These are phyloP conservation scores for Machimus rusticus DNA, from an alignment of 2,888 invertebrate species.

Conservation along the genomic window DNA sequence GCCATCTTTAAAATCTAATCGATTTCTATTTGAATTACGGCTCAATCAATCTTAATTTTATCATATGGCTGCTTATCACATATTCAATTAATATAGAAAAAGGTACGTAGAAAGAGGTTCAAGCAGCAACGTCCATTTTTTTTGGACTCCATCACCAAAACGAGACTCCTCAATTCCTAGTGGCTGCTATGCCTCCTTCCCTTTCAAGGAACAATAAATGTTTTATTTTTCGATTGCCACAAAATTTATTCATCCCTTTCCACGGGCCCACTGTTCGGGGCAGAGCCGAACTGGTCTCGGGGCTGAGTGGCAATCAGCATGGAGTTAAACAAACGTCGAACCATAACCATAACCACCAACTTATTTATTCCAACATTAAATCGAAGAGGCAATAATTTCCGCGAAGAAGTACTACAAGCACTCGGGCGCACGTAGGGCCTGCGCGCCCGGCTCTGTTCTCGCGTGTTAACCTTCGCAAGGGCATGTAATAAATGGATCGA, in stretches of 20 bases:
- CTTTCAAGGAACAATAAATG: not conserved
- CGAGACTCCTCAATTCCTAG: not conserved
- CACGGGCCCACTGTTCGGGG: not conserved
- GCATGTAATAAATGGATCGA: conserved; percentile 42
- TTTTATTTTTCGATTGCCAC: not conserved
- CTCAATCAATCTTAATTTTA: not conserved
- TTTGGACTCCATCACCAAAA: not conserved
- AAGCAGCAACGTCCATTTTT: not conserved
- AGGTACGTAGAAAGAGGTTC: not conserved
- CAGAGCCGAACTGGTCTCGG: not conserved
- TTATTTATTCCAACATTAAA: conserved; percentile 38
- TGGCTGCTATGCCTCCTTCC: not conserved
- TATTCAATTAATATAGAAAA: not conserved
- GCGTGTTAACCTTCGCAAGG: conserved; percentile 27
- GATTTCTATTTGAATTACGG: no score
- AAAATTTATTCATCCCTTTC: not conserved
- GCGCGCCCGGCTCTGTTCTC: not conserved
- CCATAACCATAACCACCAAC: conserved; percentile 39
- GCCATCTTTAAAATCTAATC: no score
- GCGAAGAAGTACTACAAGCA: conserved; percentile 6
- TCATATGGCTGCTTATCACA: not conserved
- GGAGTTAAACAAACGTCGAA: conserved; percentile 22
- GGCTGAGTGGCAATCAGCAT: conserved; percentile 6
- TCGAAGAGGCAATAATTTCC: conserved; percentile 35
- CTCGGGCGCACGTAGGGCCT: not conserved